Conservation (phyloP, 2,113 vertebrate species). For the Misgurnus mizolepis region DNA sequence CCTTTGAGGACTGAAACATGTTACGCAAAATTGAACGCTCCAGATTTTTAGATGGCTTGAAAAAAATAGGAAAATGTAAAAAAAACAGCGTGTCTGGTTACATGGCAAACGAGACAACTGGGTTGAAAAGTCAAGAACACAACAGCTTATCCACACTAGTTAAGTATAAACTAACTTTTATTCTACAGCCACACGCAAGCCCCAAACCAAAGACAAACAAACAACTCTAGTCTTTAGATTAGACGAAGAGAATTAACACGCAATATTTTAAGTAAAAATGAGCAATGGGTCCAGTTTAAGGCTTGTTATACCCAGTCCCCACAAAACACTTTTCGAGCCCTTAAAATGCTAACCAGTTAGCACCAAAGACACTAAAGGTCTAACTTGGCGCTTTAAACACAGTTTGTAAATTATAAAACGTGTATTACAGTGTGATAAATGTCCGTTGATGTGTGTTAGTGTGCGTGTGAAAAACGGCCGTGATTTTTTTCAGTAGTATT, state of each 20-base stretch:
- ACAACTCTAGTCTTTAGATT: background rate
- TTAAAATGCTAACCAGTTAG: constrained; percentile 27
- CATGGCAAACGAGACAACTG: background rate
- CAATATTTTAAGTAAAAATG: background rate
- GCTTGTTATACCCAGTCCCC: background rate
- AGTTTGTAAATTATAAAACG: background rate
- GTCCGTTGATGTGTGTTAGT: background rate
- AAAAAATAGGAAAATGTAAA: background rate
- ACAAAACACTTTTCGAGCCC: constrained; percentile 12
- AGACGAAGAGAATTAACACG: background rate
- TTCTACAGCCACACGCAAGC: background rate
- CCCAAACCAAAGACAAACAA: background rate
- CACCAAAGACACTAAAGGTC: background rate
- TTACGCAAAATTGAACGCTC: background rate
- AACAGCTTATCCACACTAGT: background rate
- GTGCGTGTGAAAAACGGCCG: background rate
- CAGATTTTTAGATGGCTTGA: background rate
- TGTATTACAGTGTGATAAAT: background rate
- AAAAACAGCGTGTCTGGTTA: background rate
- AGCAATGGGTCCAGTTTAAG: background rate
- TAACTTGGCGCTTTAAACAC: background rate
- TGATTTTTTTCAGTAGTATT: background rate
- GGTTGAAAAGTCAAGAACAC: background rate
- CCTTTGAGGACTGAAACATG: background rate
- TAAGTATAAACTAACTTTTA: background rate